Evolutionary conservation across 1,140 invertebrate species (phyloP).

Genomic region (Formica exsecta): DNA sequence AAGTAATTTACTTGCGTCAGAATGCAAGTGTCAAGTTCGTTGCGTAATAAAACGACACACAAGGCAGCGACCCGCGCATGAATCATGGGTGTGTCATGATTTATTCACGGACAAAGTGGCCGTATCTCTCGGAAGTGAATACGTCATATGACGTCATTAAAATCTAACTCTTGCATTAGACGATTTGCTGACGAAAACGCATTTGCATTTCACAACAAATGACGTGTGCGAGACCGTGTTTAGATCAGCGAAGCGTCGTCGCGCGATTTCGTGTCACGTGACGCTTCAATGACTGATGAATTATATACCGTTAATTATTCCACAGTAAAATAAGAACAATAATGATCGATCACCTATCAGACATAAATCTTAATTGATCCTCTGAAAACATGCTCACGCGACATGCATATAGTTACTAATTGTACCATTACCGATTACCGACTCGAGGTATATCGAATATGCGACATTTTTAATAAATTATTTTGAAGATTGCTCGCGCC

Average conservation of each 20-base stretch:
- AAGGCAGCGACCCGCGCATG: constrained; percentile 24
- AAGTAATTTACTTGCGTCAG: neutral
- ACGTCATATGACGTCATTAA: constrained; percentile 20
- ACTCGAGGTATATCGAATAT: constrained; percentile 83
- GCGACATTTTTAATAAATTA: constrained; percentile 86
- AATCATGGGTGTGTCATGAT: constrained; percentile 35
- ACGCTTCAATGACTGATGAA: neutral
- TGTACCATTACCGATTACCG: constrained; percentile 80
- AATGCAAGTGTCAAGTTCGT: neutral
- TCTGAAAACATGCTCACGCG: constrained; percentile 82
- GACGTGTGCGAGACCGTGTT: neutral
- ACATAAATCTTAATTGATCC: constrained; percentile 66
- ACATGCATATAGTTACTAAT: constrained; percentile 85
- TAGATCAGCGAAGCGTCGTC: neutral
- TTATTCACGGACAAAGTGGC: constrained; percentile 16
- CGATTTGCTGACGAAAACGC: constrained; percentile 19
- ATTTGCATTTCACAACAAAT: constrained; percentile 18
- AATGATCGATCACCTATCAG: constrained; percentile 62
- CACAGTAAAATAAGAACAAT: constrained; percentile 64
- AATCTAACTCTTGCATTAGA: neutral
- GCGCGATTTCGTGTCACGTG: constrained; percentile 47
- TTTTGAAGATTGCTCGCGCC: constrained; percentile 81
- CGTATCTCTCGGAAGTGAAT: neutral
- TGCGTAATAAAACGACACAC: neutral
- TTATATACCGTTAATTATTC: constrained; percentile 36